These are phyloP conservation scores for Fregata magnificens DNA, from an alignment of 2,113 vertebrate species.

Conservation along the genomic window DNA sequence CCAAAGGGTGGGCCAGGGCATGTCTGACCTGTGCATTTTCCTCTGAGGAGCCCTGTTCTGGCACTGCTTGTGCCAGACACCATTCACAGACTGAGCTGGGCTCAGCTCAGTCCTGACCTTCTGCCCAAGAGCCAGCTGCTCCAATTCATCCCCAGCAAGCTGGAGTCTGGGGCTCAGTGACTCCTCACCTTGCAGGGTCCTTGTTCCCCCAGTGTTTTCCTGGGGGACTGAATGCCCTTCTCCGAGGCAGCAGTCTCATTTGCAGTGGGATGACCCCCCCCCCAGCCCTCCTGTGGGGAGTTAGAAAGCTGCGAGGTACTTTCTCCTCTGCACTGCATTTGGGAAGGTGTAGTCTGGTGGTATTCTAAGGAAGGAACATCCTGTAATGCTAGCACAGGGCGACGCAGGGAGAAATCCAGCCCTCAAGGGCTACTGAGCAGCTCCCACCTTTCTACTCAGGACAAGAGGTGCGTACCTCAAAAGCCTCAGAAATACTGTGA, in stretches of 20 bases:
- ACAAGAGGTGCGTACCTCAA: not conserved
- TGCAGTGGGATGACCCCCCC: not conserved
- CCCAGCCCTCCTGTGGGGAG: not conserved
- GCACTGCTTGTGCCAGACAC: not conserved
- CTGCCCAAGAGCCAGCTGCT: not conserved
- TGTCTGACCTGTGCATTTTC: not conserved
- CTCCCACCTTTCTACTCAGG: not conserved
- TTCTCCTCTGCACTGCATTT: not conserved
- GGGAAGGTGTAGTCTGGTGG: not conserved
- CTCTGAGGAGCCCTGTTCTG: not conserved
- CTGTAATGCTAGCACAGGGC: too few species aligned
- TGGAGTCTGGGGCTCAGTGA: not conserved
- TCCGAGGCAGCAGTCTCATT: too few species aligned
- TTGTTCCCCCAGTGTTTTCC: not conserved
- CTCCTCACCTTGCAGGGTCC: accelerated
- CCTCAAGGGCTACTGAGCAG: not conserved
- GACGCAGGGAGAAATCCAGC: not conserved
- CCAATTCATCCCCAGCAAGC: not conserved
- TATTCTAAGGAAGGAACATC: not conserved
- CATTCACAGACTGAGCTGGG: not conserved
- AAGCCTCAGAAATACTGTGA: not conserved
- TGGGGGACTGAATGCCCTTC: not conserved
- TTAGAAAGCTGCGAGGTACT: not conserved
- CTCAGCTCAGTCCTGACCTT: not conserved
- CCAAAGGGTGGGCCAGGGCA: accelerated